Percentiles rank a stretch among this genome's conserved stretches.
These are phyloP conservation scores for Clytia hemisphaerica DNA, from an alignment of 30 jellyfish, hydroid and myxozoan genomes.

Conservation along the genomic window DNA sequence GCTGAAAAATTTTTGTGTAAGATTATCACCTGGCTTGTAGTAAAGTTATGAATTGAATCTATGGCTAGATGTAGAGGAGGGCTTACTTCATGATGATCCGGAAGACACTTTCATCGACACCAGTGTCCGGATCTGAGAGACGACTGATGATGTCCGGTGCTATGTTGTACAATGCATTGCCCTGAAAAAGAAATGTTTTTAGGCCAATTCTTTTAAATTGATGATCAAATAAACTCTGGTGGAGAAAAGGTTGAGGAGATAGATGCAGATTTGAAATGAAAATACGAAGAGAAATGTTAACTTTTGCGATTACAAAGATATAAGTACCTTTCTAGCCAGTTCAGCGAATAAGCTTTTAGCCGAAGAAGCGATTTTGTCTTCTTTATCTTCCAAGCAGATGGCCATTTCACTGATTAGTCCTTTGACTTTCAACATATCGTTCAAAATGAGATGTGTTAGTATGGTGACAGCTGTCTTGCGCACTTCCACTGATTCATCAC, in stretches of 20 bases:
- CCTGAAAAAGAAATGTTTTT: constrained; percentile 41
- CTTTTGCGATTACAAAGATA: neutral
- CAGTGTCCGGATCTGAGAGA: constrained; percentile 85
- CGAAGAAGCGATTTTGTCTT: constrained; percentile 65
- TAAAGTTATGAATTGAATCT: neutral
- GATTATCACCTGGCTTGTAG: neutral
- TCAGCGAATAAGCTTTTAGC: constrained; percentile 83
- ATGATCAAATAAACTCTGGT: no score
- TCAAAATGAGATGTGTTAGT: constrained; percentile 73
- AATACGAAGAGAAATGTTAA: neutral
- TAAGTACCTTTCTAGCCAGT: constrained; percentile 71
- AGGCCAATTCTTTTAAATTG: neutral
- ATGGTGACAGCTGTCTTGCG: constrained; percentile 87
- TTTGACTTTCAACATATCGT: constrained; percentile 96
- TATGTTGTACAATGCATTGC: constrained; percentile 89
- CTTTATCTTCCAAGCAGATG: constrained; percentile 83
- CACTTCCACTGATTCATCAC: constrained; percentile 73
- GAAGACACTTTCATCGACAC: constrained; percentile 60
- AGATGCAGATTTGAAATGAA: neutral
- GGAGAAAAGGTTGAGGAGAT: neutral
- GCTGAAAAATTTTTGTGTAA: no score
- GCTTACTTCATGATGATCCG: constrained; percentile 79
- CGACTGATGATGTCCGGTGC: constrained; percentile 98
- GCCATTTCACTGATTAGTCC: constrained; percentile 99
- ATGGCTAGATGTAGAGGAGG: neutral